Percentiles rank a stretch among this genome's conserved stretches.
phyloP scores from a whole-genome alignment of 2,113 vertebrate genomes.

The Forbesichthys agassizii region DNA sequence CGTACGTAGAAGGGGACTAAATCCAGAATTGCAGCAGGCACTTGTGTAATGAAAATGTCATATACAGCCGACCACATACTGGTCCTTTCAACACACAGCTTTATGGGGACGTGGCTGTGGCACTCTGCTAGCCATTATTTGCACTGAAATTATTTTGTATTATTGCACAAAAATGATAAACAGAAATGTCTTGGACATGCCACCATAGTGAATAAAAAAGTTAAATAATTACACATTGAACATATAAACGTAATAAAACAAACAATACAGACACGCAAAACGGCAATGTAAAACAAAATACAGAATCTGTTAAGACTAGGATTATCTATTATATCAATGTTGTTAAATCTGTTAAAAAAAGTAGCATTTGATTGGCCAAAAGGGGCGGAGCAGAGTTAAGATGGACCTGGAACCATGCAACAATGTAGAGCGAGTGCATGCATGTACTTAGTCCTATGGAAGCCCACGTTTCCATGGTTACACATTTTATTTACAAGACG shows the following conservation, averaged over 20 bases:
- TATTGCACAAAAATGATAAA: slow-evolving; percentile 8
- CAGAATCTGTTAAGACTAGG: slow-evolving; percentile 50
- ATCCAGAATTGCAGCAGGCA: slow-evolving; percentile 35
- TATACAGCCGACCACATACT: slow-evolving; percentile 24
- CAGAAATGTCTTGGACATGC: slow-evolving; percentile 1
- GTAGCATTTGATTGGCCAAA: background rate
- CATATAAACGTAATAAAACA: slow-evolving; percentile 35
- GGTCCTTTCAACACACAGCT: slow-evolving; percentile 16
- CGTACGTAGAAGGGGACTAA: background rate
- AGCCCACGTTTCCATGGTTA: no score
- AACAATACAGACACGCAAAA: slow-evolving; percentile 22
- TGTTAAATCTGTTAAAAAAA: slow-evolving; percentile 71
- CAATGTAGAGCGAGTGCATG: no score
- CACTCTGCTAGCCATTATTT: slow-evolving; percentile 27
- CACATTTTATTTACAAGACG: no score
- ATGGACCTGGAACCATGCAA: no score
- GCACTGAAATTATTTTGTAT: background rate
- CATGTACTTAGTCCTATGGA: no score
- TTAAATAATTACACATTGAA: slow-evolving; percentile 18
- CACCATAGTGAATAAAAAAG: slow-evolving; percentile 29
- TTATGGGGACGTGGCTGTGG: background rate
- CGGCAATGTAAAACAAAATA: slow-evolving; percentile 26
- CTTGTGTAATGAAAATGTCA: slow-evolving; percentile 50
- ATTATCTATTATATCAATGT: slow-evolving; percentile 53
- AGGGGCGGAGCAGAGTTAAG: no score